These are phyloP conservation scores for Arizona elegans DNA, from an alignment of 2,113 vertebrate genomes.

Conservation along the genomic window DNA sequence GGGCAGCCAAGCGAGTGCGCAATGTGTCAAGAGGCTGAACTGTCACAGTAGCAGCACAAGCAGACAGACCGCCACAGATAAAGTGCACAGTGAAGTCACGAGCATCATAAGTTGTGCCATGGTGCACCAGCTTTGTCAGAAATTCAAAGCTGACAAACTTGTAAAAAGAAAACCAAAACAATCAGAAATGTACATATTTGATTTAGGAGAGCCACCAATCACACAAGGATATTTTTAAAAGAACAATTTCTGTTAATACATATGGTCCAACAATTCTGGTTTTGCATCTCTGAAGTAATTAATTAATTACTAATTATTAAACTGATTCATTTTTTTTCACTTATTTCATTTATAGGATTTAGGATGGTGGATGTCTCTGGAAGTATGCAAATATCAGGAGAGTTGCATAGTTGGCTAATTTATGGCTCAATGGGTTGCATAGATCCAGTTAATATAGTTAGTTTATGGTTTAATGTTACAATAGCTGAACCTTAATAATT, in stretches of 20 bases:
- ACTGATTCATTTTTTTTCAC: not conserved
- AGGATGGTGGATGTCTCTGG: not conserved
- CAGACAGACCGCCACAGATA: slow-evolving; percentile 84
- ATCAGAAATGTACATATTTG: not conserved
- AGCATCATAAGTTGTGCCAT: slow-evolving; percentile 62
- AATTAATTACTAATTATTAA: not conserved
- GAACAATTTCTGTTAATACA: not conserved
- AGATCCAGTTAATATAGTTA: not conserved
- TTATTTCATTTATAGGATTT: not conserved
- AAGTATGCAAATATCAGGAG: not conserved
- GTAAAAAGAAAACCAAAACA: not conserved
- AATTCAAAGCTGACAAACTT: slow-evolving; percentile 88
- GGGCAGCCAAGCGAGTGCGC: slow-evolving; percentile 92
- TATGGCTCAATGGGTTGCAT: not conserved
- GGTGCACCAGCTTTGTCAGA: slow-evolving; percentile 81
- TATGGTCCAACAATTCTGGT: not conserved
- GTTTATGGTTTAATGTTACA: not conserved
- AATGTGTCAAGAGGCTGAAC: slow-evolving; percentile 92
- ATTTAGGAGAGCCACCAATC: not conserved
- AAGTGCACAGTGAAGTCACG: slow-evolving; percentile 80
- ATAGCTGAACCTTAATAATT: not conserved
- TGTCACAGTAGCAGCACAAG: slow-evolving; percentile 79
- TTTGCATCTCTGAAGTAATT: not conserved
- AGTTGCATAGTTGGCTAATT: not conserved
- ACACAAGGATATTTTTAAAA: not conserved